These are phyloP conservation scores for Python bivittatus DNA, from an alignment of 2,113 vertebrate species.

Conservation along the genomic window DNA sequence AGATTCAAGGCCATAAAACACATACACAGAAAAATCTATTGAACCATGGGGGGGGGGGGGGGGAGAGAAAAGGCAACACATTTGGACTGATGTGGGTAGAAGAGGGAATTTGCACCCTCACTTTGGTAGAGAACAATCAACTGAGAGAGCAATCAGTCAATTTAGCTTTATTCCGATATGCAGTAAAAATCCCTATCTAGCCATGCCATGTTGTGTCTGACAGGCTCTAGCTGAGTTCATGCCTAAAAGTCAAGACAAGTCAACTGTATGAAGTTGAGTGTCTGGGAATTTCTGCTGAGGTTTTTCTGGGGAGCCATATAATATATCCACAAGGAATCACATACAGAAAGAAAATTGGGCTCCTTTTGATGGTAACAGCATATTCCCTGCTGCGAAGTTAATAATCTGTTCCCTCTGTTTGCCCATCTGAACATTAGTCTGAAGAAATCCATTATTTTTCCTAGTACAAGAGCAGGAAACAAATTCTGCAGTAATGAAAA, in stretches of 20 bases:
- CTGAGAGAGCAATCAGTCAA: background rate
- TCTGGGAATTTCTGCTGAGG: background rate
- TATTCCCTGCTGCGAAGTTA: slow-evolving; percentile 60
- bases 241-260: background rate
- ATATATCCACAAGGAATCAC: slow-evolving; percentile 52
- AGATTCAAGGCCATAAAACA: background rate
- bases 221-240: background rate
- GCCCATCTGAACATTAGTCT: slow-evolving; percentile 59
- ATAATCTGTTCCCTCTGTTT: slow-evolving; percentile 56
- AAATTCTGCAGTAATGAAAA: slow-evolving; percentile 28
- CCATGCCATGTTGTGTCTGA: background rate
- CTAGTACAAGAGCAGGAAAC: slow-evolving; percentile 48
- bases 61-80: background rate
- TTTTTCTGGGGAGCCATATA: background rate
- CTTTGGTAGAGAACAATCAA: background rate
- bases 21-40: background rate
- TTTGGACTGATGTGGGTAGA: background rate
- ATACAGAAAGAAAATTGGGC: slow-evolving; percentile 45
- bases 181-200: background rate
- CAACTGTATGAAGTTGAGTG: background rate
- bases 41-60: background rate
- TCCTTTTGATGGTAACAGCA: slow-evolving; percentile 47
- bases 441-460: slow-evolving; percentile 60
- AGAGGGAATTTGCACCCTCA: background rate
- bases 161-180: background rate